Evolutionary conservation across 2,797 vertebrate species (phyloP).

Genomic region (Tadarida brasiliensis): DNA sequence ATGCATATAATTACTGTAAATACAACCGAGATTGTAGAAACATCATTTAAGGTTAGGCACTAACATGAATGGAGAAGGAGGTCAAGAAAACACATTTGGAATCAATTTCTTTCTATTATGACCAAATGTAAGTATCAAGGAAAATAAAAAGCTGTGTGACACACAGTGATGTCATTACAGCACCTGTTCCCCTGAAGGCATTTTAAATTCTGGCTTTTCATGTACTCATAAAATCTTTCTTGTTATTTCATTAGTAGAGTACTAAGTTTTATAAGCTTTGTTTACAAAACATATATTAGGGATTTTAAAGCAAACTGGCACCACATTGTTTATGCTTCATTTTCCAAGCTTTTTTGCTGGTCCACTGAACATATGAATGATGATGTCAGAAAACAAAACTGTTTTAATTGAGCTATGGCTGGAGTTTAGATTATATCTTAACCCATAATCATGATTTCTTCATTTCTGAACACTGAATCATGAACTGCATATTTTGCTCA

Average conservation of each 20-base stretch:
- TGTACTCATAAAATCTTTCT: slow-evolving; percentile 66
- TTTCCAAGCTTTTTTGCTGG: slow-evolving; percentile 58
- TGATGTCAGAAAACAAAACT: slow-evolving; percentile 61
- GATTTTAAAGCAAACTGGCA: slow-evolving; percentile 79
- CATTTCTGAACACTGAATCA: slow-evolving; percentile 59
- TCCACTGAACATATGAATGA: slow-evolving; percentile 68
- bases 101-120: slow-evolving; percentile 87
- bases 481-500: slow-evolving; percentile 34
- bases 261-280: slow-evolving; percentile 71
- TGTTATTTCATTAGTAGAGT: slow-evolving; percentile 78
- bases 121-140: slow-evolving; percentile 81
- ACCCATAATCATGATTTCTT: slow-evolving; percentile 59
- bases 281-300: slow-evolving; percentile 77
- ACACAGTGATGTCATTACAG: slow-evolving; percentile 73
- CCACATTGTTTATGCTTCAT: slow-evolving; percentile 54
- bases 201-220: slow-evolving; percentile 75
- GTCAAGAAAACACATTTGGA: slow-evolving; percentile 89
- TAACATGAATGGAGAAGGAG: slow-evolving; percentile 86
- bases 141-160: slow-evolving; percentile 64
- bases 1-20: slow-evolving; percentile 92
- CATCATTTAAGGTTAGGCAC: slow-evolving; percentile 89
- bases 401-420: slow-evolving; percentile 42
- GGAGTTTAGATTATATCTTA: slow-evolving; percentile 60
- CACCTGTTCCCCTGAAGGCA: slow-evolving; percentile 67
- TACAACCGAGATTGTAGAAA: slow-evolving; percentile 89